Conservation (phyloP, 2,888 invertebrate species). For the Ephialtes manifestator region DNA sequence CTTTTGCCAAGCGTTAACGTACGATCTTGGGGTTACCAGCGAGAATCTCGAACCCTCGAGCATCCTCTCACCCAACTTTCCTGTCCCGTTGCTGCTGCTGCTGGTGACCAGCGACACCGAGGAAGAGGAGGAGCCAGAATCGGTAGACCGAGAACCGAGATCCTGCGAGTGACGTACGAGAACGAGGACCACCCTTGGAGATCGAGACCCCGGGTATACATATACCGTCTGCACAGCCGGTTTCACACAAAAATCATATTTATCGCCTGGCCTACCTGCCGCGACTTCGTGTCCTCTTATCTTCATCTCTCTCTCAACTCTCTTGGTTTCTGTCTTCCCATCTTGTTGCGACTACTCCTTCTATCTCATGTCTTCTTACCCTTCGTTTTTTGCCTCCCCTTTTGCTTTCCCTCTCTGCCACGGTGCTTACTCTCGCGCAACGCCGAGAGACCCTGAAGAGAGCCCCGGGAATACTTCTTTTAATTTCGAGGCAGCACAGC, state of each 20-base stretch:
- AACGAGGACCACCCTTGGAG: slow-evolving; percentile 84
- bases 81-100: slow-evolving; percentile 65
- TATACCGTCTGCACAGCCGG: slow-evolving; percentile 76
- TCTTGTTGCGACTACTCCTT: slow-evolving; percentile 55
- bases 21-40: slow-evolving; percentile 72
- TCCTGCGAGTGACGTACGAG: slow-evolving; percentile 80
- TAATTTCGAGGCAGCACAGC: slow-evolving; percentile 70
- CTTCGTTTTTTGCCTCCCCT: slow-evolving; percentile 46
- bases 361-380: slow-evolving; percentile 61
- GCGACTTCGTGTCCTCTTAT: slow-evolving; percentile 72
- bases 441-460: slow-evolving; percentile 52
- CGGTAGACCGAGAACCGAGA: slow-evolving; percentile 65
- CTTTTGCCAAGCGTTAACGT: slow-evolving; percentile 73
- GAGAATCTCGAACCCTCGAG: slow-evolving; percentile 62
- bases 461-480: slow-evolving; percentile 65
- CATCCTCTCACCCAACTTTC: slow-evolving; percentile 60
- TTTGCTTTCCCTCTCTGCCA: slow-evolving; percentile 72
- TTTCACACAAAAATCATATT: slow-evolving; percentile 84
- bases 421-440: slow-evolving; percentile 60
- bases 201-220: slow-evolving; percentile 76
- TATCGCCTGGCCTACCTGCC: slow-evolving; percentile 81
- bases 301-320: slow-evolving; percentile 66
- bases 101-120: slow-evolving; percentile 62
- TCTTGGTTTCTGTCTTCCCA: slow-evolving; percentile 20
- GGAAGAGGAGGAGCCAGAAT: slow-evolving; percentile 70